Evolutionary conservation across 64 coral and sea anemone species (phyloP).

Genomic region (Anthopleura sola): DNA sequence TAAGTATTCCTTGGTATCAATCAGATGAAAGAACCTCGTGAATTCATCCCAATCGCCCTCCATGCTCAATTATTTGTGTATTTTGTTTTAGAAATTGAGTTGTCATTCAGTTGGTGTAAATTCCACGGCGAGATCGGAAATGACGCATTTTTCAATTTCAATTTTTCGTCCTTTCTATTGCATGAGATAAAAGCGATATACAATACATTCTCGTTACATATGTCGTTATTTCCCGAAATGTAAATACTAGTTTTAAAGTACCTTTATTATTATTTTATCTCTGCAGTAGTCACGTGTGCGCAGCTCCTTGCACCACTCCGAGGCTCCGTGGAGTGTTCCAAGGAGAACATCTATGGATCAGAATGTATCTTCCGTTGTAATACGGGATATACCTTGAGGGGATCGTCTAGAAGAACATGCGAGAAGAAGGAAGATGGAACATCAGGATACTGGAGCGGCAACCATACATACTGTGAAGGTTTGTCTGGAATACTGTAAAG

Average conservation of each 20-base stretch:
- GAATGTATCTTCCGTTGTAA: slow-evolving; percentile 47
- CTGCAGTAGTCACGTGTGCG: slow-evolving; percentile 39
- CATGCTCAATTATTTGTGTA: too few species aligned
- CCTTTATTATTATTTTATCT: background rate
- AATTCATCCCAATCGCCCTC: too few species aligned
- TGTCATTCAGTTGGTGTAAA: too few species aligned
- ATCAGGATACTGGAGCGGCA: slow-evolving; percentile 55
- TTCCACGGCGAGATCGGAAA: too few species aligned
- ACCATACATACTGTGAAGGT: slow-evolving; percentile 62
- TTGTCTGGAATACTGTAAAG: background rate
- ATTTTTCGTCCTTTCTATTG: too few species aligned
- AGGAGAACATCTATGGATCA: slow-evolving; percentile 56
- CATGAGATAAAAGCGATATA: too few species aligned
- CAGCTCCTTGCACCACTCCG: slow-evolving; percentile 34
- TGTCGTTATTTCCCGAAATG: too few species aligned
- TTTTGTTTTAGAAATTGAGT: too few species aligned
- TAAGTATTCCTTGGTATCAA: too few species aligned
- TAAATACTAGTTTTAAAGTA: background rate
- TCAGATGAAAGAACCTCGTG: too few species aligned
- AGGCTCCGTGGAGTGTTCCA: slow-evolving; percentile 38
- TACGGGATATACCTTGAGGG: slow-evolving; percentile 21
- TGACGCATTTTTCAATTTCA: too few species aligned
- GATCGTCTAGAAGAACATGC: slow-evolving; percentile 38
- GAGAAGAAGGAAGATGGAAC: slow-evolving; percentile 19
- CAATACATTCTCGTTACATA: too few species aligned